Evolutionary conservation across 23 tunicate genomes (phyloP).

Genomic region (Halocynthia roretzi): DNA sequence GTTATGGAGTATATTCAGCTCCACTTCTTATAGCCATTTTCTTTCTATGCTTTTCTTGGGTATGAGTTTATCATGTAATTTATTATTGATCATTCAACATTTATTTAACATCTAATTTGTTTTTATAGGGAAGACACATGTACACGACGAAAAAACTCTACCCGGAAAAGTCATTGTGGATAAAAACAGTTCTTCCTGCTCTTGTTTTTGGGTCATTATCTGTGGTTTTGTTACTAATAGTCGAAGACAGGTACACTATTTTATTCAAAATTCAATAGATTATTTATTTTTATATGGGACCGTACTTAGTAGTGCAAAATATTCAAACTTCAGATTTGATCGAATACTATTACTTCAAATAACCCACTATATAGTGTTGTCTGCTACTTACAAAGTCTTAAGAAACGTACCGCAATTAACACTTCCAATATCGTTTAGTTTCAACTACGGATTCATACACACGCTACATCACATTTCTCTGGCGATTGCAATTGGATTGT

Average conservation of each 20-base stretch:
- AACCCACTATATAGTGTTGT: too few species aligned
- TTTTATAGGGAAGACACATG: constrained; percentile 37
- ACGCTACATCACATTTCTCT: constrained; percentile 27
- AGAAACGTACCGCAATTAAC: too few species aligned
- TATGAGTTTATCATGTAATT: neutral
- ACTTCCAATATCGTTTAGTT: neutral
- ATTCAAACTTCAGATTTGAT: too few species aligned
- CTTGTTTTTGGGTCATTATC: constrained; percentile 31
- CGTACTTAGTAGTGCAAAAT: too few species aligned
- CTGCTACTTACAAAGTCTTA: too few species aligned
- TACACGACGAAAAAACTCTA: constrained; percentile 31
- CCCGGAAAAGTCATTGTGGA: constrained; percentile 55
- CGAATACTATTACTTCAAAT: too few species aligned
- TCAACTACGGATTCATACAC: constrained; percentile 30
- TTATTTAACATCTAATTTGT: neutral
- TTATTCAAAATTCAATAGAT: neutral
- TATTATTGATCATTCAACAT: neutral
- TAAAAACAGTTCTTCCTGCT: constrained; percentile 41
- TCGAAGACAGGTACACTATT: constrained; percentile 17
- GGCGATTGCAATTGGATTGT: constrained; percentile 19
- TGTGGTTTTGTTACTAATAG: constrained; percentile 17
- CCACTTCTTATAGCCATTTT: constrained; percentile 18
- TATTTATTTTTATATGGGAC: too few species aligned
- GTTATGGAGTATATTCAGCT: constrained; percentile 32
- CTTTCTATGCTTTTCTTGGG: constrained; percentile 37